Conservation (phyloP, 1,140 invertebrate genomes). For the Oreohelix idahoensis region DNA sequence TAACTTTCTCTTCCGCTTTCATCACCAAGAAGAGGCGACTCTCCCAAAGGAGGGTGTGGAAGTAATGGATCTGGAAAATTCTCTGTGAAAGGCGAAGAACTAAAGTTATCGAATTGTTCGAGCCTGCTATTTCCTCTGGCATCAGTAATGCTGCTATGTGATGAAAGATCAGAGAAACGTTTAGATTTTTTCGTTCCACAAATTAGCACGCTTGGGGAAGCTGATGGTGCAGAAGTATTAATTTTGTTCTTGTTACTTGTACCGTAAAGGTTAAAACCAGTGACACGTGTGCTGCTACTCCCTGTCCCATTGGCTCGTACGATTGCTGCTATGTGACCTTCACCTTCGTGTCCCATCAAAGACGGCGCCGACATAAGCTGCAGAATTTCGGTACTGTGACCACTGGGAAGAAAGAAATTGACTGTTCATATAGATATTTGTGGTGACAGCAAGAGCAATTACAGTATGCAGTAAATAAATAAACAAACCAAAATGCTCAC, state of each 20-base stretch:
- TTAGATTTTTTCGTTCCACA: neutral
- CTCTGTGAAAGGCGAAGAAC: neutral
- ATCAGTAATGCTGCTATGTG: neutral
- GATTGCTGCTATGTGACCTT: too few species aligned
- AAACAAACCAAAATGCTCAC: too few species aligned
- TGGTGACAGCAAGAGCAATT: too few species aligned
- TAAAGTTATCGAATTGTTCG: neutral
- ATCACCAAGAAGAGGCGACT: slow-evolving; percentile 18
- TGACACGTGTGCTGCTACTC: neutral
- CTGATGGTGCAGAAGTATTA: neutral
- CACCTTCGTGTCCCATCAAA: neutral
- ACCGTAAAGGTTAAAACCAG: neutral
- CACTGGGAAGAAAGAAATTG: neutral
- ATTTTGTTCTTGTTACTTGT: neutral
- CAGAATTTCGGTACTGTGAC: neutral
- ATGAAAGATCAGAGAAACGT: neutral
- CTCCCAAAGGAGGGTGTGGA: slow-evolving; percentile 4
- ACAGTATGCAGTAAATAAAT: too few species aligned
- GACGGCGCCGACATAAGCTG: neutral
- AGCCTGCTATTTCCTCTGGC: neutral
- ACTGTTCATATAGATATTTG: too few species aligned
- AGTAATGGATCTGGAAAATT: neutral
- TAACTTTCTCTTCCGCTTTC: neutral
- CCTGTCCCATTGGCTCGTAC: neutral
- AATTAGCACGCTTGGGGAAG: neutral